phyloP scores from a whole-genome alignment of 2,888 invertebrate species.

The Rambutsinella grinnellia region DNA sequence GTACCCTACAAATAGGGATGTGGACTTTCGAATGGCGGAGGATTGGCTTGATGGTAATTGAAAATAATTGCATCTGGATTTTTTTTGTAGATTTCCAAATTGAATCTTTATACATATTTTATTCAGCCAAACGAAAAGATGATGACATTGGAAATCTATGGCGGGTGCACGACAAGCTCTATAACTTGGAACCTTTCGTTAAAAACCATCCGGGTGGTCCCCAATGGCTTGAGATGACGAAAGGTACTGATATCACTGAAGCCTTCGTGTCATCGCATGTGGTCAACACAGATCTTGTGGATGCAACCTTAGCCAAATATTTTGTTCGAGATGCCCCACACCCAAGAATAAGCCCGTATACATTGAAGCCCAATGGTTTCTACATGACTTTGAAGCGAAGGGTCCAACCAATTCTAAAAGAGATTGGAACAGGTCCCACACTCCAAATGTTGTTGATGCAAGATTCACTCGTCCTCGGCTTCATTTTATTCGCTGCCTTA shows the following conservation, averaged over 20 bases:
- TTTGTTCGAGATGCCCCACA: conserved; percentile 76
- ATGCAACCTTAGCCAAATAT: conserved; percentile 76
- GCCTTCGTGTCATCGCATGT: conserved; percentile 83
- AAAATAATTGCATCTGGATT: not conserved
- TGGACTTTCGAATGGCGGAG: conserved; percentile 70
- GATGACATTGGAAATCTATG: conserved; percentile 64
- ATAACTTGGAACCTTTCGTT: conserved; percentile 73
- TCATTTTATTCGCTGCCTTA: conserved; percentile 54
- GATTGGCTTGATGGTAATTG: conserved; percentile 74
- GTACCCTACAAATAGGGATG: conserved; percentile 72
- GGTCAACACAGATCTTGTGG: conserved; percentile 71
- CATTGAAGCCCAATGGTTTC: conserved; percentile 81
- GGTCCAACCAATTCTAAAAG: conserved; percentile 56
- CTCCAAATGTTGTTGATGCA: conserved; percentile 53
- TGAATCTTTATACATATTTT: not conserved
- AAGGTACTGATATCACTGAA: conserved; percentile 84
- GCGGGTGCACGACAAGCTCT: conserved; percentile 69
- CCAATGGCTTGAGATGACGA: conserved; percentile 64
- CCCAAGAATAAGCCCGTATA: conserved; percentile 79
- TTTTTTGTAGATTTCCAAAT: not conserved
- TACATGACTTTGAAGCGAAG: conserved; percentile 77
- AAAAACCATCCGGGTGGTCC: conserved; percentile 72
- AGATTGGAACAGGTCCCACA: conserved; percentile 62
- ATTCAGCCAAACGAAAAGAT: conserved; percentile 56
- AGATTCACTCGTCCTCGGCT: conserved; percentile 56